Evolutionary conservation across 2,797 vertebrate species (phyloP).

Genomic region (Phrynocephalus forsythii): DNA sequence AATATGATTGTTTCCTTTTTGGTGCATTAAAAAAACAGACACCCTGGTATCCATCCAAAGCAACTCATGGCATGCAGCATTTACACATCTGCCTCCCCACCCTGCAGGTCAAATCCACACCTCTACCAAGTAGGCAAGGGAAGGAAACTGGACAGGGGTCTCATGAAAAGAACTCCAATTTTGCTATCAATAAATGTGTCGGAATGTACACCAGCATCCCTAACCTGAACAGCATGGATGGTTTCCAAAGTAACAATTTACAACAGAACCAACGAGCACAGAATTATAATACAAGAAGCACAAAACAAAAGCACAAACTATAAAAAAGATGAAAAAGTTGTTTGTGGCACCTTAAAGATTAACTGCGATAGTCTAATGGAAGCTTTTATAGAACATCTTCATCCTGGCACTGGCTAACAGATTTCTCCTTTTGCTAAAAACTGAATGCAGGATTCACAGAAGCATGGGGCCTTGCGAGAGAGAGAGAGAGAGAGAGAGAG

Average conservation of each 20-base stretch:
- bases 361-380: too few species aligned
- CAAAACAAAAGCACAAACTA: too few species aligned
- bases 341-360: too few species aligned
- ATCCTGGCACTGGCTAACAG: too few species aligned
- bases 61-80: neutral
- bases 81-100: neutral
- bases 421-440: neutral
- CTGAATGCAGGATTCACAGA: neutral
- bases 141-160: neutral
- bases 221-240: neutral
- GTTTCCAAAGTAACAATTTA: constrained; percentile 7
- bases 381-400: too few species aligned
- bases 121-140: neutral
- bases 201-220: neutral
- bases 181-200: neutral
- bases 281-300: neutral
- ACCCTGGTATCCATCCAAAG: constrained; percentile 17
- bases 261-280: neutral
- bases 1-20: constrained; percentile 9
- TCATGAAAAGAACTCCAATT: neutral
- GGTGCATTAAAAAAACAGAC: neutral
- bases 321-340: too few species aligned
- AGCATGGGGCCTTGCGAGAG: neutral
- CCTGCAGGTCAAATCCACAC: neutral
- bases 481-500: too few species aligned